phyloP scores from a whole-genome alignment of 2,113 vertebrate species.

The Lycaon pictus region DNA sequence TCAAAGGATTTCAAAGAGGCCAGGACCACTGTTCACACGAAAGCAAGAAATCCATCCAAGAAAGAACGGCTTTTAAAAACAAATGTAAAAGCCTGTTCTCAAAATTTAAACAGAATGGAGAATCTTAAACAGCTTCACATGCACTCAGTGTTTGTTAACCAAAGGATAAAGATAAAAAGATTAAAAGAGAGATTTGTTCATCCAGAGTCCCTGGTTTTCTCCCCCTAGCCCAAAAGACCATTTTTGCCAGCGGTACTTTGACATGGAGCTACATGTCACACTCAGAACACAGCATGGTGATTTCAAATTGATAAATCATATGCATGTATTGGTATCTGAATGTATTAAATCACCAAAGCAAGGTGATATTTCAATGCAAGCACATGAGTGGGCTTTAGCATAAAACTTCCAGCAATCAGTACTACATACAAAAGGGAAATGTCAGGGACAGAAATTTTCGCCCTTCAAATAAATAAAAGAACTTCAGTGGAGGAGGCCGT shows the following conservation, averaged over 20 bases:
- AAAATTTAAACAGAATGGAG: conserved; percentile 47
- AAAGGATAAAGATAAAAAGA: conserved; percentile 57
- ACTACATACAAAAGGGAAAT: conserved; percentile 48
- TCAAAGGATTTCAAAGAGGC: conserved; percentile 73
- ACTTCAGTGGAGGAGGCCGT: neutral
- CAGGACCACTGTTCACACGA: neutral
- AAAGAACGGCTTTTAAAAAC: conserved; percentile 61
- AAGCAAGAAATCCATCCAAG: conserved; percentile 47
- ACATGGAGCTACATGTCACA: neutral
- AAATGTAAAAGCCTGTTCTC: conserved; percentile 39
- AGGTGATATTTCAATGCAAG: conserved; percentile 59
- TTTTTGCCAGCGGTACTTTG: conserved; percentile 42
- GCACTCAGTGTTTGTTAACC: conserved; percentile 8
- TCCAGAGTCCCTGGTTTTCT: conserved; percentile 3
- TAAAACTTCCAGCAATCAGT: conserved; percentile 65
- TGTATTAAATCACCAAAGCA: conserved; percentile 42
- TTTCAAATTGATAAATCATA: conserved; percentile 70
- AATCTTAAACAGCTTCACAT: conserved; percentile 48
- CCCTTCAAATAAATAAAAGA: conserved; percentile 65
- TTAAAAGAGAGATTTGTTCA: neutral
- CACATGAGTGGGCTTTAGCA: neutral
- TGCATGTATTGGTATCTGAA: conserved; percentile 48
- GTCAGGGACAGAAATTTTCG: conserved; percentile 32
- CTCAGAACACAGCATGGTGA: conserved; percentile 60
- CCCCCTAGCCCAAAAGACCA: conserved; percentile 31